These are phyloP conservation scores for Anadara kagoshimensis DNA, from an alignment of 1,140 invertebrate genomes.

Conservation along the genomic window DNA sequence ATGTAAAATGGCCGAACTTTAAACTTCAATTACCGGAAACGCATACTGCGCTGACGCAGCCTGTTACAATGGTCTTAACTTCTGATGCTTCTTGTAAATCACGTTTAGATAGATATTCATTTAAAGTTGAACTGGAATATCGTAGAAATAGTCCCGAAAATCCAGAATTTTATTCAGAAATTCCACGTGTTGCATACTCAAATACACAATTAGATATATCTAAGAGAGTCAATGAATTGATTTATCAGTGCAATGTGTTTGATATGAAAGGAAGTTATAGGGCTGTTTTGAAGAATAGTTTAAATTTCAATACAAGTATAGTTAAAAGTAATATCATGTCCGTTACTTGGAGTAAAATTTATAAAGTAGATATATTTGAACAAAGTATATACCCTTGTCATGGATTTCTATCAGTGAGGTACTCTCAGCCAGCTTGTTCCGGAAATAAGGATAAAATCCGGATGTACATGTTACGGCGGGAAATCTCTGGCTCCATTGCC, in stretches of 20 bases:
- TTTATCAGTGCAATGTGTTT: slow-evolving; percentile 50
- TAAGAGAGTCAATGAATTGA: not conserved
- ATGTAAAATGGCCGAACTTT: slow-evolving; percentile 55
- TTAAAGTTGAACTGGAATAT: slow-evolving; percentile 49
- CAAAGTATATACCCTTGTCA: slow-evolving; percentile 55
- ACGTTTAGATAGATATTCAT: slow-evolving; percentile 32
- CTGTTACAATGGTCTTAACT: slow-evolving; percentile 41
- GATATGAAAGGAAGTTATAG: slow-evolving; percentile 58
- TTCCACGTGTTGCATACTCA: slow-evolving; percentile 2
- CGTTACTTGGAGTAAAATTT: slow-evolving; percentile 49
- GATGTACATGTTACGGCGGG: slow-evolving; percentile 41
- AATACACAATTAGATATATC: not conserved
- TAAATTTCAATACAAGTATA: slow-evolving; percentile 20
- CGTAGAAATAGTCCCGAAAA: slow-evolving; percentile 9
- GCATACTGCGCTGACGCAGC: slow-evolving; percentile 50
- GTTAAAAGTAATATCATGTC: slow-evolving; percentile 47
- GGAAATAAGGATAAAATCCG: slow-evolving; percentile 49
- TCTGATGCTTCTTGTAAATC: slow-evolving; percentile 53
- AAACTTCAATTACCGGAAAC: slow-evolving; percentile 43
- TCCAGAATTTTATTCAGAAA: not conserved
- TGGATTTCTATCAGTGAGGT: slow-evolving; percentile 39
- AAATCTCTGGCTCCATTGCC: slow-evolving; percentile 47
- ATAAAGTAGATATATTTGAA: slow-evolving; percentile 36
- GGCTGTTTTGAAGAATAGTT: slow-evolving; percentile 47
- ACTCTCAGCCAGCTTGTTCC: slow-evolving; percentile 54